Conservation (phyloP, 2,113 vertebrate species). For the Capra hircus region DNA sequence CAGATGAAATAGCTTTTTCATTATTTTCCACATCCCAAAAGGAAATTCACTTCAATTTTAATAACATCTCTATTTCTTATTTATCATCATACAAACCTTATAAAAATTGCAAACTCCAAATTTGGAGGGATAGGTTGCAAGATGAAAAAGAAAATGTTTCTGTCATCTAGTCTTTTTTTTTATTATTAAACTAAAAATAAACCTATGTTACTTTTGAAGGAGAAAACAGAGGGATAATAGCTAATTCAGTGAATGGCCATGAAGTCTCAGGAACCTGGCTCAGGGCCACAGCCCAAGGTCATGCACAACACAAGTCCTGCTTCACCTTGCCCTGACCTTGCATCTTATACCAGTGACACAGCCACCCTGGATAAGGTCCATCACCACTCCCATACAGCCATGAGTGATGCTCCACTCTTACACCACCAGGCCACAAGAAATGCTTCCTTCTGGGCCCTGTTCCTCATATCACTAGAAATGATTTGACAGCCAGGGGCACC, state of each 20-base stretch:
- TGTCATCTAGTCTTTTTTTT: constrained; percentile 6
- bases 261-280: neutral
- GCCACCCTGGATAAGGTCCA: neutral
- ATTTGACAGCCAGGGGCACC: neutral
- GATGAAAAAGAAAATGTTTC: constrained; percentile 49
- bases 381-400: neutral
- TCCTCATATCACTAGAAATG: neutral
- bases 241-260: neutral
- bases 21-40: constrained; percentile 64
- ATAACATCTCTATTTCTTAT: constrained; percentile 63
- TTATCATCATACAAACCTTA: constrained; percentile 57
- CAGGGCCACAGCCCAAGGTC: neutral
- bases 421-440: neutral
- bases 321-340: neutral
- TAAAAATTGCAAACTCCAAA: constrained; percentile 58
- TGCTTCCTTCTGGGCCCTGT: neutral
- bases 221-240: constrained; percentile 20
- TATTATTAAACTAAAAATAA: constrained; percentile 50
- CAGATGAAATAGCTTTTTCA: constrained; percentile 60
- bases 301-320: neutral
- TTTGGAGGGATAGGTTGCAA: neutral
- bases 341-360: neutral
- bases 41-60: constrained; percentile 64
- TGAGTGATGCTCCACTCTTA: neutral
- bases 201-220: neutral